Evolutionary conservation across 1,140 invertebrate species (phyloP), one percentile per base, ranked within the genome.

Genomic region (Apocrypta bakeri): DNA sequence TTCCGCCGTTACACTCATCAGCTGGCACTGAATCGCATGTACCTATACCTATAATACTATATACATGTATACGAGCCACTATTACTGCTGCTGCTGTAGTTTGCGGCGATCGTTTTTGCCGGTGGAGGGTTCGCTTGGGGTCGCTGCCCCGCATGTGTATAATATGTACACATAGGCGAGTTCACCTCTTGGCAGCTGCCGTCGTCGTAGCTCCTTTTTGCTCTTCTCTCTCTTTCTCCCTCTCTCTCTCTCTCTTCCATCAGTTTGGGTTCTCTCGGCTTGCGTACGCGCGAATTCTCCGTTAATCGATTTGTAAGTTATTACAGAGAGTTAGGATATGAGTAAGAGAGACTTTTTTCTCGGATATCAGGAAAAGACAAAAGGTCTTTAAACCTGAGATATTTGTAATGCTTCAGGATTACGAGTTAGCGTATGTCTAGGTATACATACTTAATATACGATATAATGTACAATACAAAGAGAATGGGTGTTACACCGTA

Each of bases 61-160:
- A 69, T 31, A n/a, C 14, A 14, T 27, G n/a, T 6, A 56, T 56
- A 56, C 29, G 27, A 75, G 48, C n/a, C n/a, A n/a, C n/a, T n/a
- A n/a, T n/a, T n/a, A n/a, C 14, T 29, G 24, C 9, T n/a, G 21
- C 66, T 1, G 25, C 25, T 69, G 66, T 7, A 69, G 66, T 79
- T 71, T 68, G 64, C 66, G 37, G 25, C 64, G 37, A 71, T 69
- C 66, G 29, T 69, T 69, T 69, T 69, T 17, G 66, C 25, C 29
- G 21, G 69, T 72, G 29, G 40, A 77, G 33, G 63, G 75, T 77
- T 63, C 33, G 48, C 66, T 69, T 71, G 68, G 78, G 78, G 78
- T 79, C 68, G 37, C 29, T 33, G 78, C 69, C 37, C 40, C 14
- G n/a, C n/a, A n/a, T 21, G 64, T 21, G 3, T n/a, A 17, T 69